Evolutionary conservation across 1,140 invertebrate species (phyloP).

Genomic region (Thaumetopoea pityocampa): DNA sequence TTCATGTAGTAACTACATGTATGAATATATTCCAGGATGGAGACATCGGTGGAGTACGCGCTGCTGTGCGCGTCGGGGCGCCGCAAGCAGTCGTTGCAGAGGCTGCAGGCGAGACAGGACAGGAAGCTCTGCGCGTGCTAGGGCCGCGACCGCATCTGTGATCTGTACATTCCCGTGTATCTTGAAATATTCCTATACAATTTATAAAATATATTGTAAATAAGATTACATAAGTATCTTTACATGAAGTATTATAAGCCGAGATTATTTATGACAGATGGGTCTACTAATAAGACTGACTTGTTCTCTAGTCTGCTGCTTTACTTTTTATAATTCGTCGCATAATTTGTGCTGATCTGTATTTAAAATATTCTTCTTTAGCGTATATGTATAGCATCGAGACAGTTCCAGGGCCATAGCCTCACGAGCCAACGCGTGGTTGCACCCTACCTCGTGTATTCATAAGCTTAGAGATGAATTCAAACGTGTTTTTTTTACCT

Average conservation of each 20-base stretch:
- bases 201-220: conserved; percentile 5
- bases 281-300: conserved; percentile 41
- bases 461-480: too few relatives aligned
- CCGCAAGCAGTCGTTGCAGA: conserved; percentile 59
- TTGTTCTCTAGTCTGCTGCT: conserved; percentile 35
- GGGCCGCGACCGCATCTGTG: conserved; percentile 26
- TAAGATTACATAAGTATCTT: conserved; percentile 1
- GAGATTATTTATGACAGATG: conserved; percentile 13
- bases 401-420: too few relatives aligned
- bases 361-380: too few relatives aligned
- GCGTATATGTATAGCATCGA: too few relatives aligned
- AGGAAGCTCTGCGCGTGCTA: conserved; percentile 58
- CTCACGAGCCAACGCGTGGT: too few relatives aligned
- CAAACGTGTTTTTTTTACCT: too few relatives aligned
- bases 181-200: conserved; percentile 11
- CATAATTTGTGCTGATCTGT: too few relatives aligned
- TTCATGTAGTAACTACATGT: too few relatives aligned
- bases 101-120: conserved; percentile 59
- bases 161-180: conserved; percentile 15
- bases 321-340: too few relatives aligned
- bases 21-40: conserved; percentile 67
- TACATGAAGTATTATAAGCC: conserved; percentile 7
- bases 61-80: conserved; percentile 69
- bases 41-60: conserved; percentile 70
- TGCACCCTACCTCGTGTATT: too few relatives aligned